A percentile compares a stretch with the other conserved stretches of the same genome.
Evolutionary conservation across 2,113 vertebrate species (phyloP).

Genomic region (Aegotheles bennettii): DNA sequence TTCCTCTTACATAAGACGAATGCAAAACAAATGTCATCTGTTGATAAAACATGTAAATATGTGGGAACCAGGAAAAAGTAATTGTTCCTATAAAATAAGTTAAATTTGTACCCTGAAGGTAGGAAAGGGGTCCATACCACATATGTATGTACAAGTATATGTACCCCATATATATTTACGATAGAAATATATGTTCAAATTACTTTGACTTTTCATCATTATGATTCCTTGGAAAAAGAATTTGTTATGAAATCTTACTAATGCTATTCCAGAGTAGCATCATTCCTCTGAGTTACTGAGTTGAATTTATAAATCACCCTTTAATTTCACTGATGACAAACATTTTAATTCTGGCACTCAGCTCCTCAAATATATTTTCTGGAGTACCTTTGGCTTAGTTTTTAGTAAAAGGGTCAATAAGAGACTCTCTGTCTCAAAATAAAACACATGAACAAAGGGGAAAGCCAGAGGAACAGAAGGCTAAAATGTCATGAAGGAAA

Average conservation of each 20-base stretch:
- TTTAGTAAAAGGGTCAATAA: background rate
- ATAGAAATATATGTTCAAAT: background rate
- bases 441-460: background rate
- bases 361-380: background rate
- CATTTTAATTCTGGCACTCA: background rate
- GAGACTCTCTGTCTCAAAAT: background rate
- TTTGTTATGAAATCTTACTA: background rate
- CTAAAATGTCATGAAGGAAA: background rate
- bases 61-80: background rate
- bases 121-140: background rate
- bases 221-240: background rate
- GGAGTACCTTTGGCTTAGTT: background rate
- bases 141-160: background rate
- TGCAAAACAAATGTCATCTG: background rate
- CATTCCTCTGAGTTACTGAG: background rate
- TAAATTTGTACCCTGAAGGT: background rate
- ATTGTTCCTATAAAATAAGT: background rate
- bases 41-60: background rate
- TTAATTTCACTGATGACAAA: background rate
- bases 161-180: background rate
- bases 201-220: background rate
- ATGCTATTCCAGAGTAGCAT: background rate
- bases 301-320: background rate
- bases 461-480: background rate
- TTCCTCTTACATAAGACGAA: background rate